These are phyloP conservation scores for Macrobrachium rosenbergii DNA, from an alignment of 1,140 invertebrate genomes.

Conservation along the genomic window DNA sequence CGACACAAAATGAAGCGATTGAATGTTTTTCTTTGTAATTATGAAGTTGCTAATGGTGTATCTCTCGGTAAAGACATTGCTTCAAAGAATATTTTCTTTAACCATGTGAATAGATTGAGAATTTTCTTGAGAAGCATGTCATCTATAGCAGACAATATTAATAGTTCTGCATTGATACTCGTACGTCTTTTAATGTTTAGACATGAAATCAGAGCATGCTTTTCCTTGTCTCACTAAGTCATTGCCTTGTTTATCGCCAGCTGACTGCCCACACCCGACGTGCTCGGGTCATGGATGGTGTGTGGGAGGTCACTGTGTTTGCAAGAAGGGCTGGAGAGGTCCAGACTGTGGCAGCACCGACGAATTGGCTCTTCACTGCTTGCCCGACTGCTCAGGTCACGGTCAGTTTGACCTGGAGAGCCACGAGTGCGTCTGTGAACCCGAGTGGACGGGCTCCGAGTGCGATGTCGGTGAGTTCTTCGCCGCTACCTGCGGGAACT, in stretches of 20 bases:
- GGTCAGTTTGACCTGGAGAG: conserved; percentile 92
- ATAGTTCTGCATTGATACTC: no score
- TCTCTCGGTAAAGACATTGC: no score
- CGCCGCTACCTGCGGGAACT: neutral
- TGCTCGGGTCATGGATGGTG: conserved; percentile 97
- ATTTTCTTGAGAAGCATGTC: no score
- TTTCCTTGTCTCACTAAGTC: no score
- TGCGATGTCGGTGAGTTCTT: conserved; percentile 78
- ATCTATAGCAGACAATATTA: no score
- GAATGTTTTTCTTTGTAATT: no score
- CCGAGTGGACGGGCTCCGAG: conserved; percentile 93
- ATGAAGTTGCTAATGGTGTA: no score
- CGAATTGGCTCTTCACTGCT: conserved; percentile 91
- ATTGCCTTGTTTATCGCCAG: conserved; percentile 70
- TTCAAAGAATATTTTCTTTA: no score
- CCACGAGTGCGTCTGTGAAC: conserved; percentile 91
- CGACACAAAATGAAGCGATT: no score
- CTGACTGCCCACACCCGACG: conserved; percentile 94
- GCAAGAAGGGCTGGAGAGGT: conserved; percentile 97
- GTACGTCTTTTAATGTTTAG: no score
- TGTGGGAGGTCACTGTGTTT: conserved; percentile 94
- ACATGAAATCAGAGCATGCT: no score
- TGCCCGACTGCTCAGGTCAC: conserved; percentile 93
- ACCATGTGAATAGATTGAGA: no score
- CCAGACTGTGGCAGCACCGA: conserved; percentile 91